Conservation (phyloP, 2,113 vertebrate species). For the Nothobranchius furzeri region DNA sequence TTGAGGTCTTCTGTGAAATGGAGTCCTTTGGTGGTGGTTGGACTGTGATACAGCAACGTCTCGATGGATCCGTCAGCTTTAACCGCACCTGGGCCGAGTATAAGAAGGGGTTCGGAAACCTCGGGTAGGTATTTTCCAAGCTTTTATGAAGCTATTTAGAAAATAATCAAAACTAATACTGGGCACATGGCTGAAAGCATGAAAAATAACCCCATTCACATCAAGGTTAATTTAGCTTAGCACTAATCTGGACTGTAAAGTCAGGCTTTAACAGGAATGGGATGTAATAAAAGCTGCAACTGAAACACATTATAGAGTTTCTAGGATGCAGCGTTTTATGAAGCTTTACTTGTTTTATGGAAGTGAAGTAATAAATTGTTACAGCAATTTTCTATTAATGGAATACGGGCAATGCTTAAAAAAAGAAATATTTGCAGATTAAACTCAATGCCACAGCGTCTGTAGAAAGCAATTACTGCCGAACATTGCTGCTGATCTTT, state of each 20-base stretch:
- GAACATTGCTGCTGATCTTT: neutral
- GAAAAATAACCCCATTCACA: slow-evolving; percentile 1
- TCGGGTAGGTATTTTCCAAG: slow-evolving; percentile 58
- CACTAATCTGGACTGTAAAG: neutral
- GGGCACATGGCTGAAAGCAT: neutral
- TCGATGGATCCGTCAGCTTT: slow-evolving; percentile 89
- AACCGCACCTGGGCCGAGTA: slow-evolving; percentile 93
- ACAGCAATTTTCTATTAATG: neutral
- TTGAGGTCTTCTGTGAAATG: slow-evolving; percentile 94
- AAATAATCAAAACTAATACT: neutral
- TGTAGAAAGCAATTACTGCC: neutral
- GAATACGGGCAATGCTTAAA: neutral
- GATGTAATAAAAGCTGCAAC: slow-evolving; percentile 10
- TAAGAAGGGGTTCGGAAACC: slow-evolving; percentile 91
- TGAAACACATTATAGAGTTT: slow-evolving; percentile 1
- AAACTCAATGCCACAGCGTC: neutral
- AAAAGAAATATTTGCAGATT: neutral
- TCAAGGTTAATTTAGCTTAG: slow-evolving; percentile 1
- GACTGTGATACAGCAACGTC: slow-evolving; percentile 90
- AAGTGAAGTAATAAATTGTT: neutral
- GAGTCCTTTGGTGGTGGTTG: slow-evolving; percentile 90
- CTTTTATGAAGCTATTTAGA: neutral
- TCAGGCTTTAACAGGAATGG: neutral
- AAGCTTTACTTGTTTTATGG: slow-evolving; percentile 5
- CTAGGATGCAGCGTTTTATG: slow-evolving; percentile 5